Conservation (phyloP, 2,888 invertebrate genomes). For the Galeruca laticollis region DNA sequence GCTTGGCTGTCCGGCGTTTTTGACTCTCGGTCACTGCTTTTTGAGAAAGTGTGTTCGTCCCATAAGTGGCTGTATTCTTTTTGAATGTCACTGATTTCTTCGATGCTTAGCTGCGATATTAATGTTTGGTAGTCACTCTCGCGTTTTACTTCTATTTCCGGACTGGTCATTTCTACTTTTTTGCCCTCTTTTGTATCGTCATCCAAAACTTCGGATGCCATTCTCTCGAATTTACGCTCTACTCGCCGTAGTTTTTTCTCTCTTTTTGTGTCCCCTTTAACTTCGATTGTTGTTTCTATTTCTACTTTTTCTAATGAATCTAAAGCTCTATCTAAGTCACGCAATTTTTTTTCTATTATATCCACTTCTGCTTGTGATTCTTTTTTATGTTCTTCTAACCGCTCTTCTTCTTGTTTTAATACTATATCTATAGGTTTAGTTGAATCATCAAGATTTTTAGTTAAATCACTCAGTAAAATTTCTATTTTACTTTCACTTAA, state of each 20-base stretch:
- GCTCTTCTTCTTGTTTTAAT: constrained; percentile 45
- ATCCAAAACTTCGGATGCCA: constrained; percentile 68
- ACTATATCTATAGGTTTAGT: constrained; percentile 38
- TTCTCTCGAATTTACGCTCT: constrained; percentile 69
- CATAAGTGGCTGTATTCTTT: constrained; percentile 67
- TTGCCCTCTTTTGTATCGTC: constrained; percentile 59
- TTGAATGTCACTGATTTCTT: constrained; percentile 69
- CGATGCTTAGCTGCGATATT: constrained; percentile 68
- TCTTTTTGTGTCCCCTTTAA: constrained; percentile 51
- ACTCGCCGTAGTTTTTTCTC: constrained; percentile 66
- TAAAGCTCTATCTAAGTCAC: constrained; percentile 65
- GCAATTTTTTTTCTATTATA: constrained; percentile 63
- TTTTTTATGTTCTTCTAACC: constrained; percentile 48
- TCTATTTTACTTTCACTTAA: constrained; percentile 59
- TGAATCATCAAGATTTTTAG: constrained; percentile 50
- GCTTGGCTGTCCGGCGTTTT: constrained; percentile 67
- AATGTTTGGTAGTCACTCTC: constrained; percentile 67
- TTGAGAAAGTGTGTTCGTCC: constrained; percentile 67
- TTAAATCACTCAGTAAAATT: constrained; percentile 52
- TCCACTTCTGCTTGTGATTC: constrained; percentile 59
- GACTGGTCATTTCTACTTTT: constrained; percentile 57
- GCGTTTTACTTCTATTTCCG: constrained; percentile 60
- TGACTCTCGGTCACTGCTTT: constrained; percentile 65
- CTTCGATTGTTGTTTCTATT: constrained; percentile 45
- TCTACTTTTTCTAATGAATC: constrained; percentile 61